Percentiles rank a stretch among this genome's conserved stretches.
These are phyloP conservation scores for Cerceris ruficornis DNA, from an alignment of 2,888 invertebrate genomes.

Conservation along the genomic window DNA sequence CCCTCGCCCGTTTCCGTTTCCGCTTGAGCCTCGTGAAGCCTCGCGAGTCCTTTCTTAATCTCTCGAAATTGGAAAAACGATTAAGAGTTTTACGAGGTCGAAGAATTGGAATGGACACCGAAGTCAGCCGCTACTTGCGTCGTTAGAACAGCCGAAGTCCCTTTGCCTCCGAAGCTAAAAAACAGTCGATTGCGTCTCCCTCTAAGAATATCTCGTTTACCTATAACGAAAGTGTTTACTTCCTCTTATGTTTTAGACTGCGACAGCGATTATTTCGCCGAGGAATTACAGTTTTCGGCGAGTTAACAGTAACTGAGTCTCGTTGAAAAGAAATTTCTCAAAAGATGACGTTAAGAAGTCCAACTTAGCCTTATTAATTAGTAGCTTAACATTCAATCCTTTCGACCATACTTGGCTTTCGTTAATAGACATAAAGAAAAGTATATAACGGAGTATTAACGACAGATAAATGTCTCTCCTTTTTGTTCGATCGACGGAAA, in stretches of 20 bases:
- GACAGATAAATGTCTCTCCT: background rate
- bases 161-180: background rate
- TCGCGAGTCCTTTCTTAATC: slow-evolving; percentile 29
- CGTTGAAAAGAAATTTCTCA: too few relatives aligned
- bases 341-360: too few relatives aligned
- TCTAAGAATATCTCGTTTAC: background rate
- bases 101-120: slow-evolving; percentile 48
- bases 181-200: background rate
- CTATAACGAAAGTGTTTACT: background rate
- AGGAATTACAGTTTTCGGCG: too few relatives aligned
- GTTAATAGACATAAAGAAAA: background rate
- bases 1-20: slow-evolving; percentile 3
- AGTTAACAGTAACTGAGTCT: too few relatives aligned
- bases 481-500: too few relatives aligned
- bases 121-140: slow-evolving; percentile 50
- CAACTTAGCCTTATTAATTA: too few relatives aligned
- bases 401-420: background rate
- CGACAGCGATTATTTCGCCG: too few relatives aligned
- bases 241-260: too few relatives aligned
- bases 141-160: slow-evolving; percentile 17
- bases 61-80: slow-evolving; percentile 36
- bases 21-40: slow-evolving; percentile 44
- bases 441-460: background rate
- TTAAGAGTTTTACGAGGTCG: slow-evolving; percentile 47
- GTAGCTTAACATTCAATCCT: too few relatives aligned